These are phyloP conservation scores for Drosophila mercatorum DNA, from an alignment of 2,888 invertebrate genomes.

Conservation along the genomic window DNA sequence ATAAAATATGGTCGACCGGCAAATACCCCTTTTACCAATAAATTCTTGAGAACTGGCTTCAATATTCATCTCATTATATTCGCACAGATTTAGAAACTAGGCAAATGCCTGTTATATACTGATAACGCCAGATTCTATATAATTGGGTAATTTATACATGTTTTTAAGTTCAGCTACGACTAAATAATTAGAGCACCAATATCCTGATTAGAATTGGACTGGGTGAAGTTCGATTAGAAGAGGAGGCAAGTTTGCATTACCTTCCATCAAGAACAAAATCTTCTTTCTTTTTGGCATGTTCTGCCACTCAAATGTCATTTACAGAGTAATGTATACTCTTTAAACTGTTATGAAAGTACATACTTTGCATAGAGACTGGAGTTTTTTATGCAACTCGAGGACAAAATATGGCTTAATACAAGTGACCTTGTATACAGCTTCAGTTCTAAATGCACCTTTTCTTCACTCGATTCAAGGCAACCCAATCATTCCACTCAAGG, in stretches of 20 bases:
- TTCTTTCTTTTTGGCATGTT: neutral
- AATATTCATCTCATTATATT: no score
- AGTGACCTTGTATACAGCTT: slow-evolving; percentile 35
- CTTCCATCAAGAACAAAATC: neutral
- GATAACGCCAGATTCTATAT: no score
- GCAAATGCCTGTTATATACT: no score
- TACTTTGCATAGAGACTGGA: neutral
- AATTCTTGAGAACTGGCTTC: no score
- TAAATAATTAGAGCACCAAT: no score
- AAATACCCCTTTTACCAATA: no score
- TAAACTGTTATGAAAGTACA: accelerated
- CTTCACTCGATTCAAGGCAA: slow-evolving; percentile 9
- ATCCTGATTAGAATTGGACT: no score
- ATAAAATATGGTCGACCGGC: no score
- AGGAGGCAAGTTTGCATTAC: neutral
- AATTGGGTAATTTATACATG: no score
- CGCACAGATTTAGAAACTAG: no score
- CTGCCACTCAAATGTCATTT: neutral
- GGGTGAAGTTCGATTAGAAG: no score
- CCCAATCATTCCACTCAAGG: neutral
- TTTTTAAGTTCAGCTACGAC: no score
- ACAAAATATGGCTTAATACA: slow-evolving; percentile 2
- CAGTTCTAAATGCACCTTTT: slow-evolving; percentile 26
- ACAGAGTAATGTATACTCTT: neutral
- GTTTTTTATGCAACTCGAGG: slow-evolving; percentile 1